A percentile compares a stretch with the other conserved stretches of the same genome.
Evolutionary conservation across 2,797 vertebrate species (phyloP).

Genomic region (Labeo calbasu): DNA sequence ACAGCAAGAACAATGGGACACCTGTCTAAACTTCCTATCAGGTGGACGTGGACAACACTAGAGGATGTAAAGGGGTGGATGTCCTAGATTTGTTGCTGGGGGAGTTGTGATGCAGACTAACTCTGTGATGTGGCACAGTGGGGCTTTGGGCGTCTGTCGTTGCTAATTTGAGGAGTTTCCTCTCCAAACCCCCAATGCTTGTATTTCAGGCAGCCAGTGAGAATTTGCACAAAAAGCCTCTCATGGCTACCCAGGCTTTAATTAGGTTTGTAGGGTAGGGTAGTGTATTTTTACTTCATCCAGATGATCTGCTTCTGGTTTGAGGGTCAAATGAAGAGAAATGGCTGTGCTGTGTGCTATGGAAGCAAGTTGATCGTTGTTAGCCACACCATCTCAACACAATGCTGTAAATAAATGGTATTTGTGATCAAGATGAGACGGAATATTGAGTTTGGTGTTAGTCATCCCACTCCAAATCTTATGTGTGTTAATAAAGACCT

Average conservation of each 20-base stretch:
- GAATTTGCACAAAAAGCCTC: slow-evolving; percentile 18
- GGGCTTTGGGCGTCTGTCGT: slow-evolving; percentile 16
- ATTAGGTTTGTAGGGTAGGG: slow-evolving; percentile 54
- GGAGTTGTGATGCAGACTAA: slow-evolving; percentile 1
- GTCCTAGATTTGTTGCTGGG: slow-evolving; percentile 5
- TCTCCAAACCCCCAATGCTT: neutral
- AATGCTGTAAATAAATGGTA: neutral
- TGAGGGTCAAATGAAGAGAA: slow-evolving; percentile 35
- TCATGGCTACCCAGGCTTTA: slow-evolving; percentile 19
- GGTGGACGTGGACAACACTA: slow-evolving; percentile 51
- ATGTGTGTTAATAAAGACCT: neutral
- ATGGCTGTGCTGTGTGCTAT: slow-evolving; percentile 33
- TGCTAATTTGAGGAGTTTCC: slow-evolving; percentile 26
- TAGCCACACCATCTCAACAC: neutral
- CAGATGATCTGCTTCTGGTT: slow-evolving; percentile 27
- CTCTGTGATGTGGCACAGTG: slow-evolving; percentile 12
- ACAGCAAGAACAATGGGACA: slow-evolving; percentile 63
- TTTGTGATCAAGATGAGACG: neutral
- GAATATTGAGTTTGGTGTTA: neutral
- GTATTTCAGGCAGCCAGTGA: slow-evolving; percentile 7
- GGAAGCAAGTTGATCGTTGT: neutral
- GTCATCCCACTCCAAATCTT: neutral
- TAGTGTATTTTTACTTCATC: slow-evolving; percentile 49
- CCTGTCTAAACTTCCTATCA: slow-evolving; percentile 72
- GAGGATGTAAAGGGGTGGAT: neutral